phyloP scores from a whole-genome alignment of 2,888 invertebrate species.

The Aromia moschata region DNA sequence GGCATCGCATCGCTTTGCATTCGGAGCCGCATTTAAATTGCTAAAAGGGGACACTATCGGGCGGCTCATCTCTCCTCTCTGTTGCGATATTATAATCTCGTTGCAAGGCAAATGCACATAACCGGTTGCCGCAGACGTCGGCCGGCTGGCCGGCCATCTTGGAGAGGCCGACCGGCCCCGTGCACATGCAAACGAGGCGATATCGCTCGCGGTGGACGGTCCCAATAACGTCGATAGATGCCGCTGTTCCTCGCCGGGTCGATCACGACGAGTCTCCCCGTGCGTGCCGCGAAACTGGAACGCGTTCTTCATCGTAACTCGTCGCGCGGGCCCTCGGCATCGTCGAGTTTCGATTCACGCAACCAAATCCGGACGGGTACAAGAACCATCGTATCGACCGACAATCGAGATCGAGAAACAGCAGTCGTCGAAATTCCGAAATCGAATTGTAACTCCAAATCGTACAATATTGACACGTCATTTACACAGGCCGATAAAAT shows the following conservation, averaged over 20 bases:
- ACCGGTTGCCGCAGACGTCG: constrained; percentile 61
- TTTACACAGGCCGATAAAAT: no score
- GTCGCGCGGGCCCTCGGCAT: no score
- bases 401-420: no score
- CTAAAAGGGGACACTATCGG: constrained; percentile 64
- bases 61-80: constrained; percentile 58
- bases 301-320: no score
- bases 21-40: constrained; percentile 64
- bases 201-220: constrained; percentile 22
- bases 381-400: no score
- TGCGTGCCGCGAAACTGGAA: not conserved
- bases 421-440: no score
- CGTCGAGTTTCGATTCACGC: no score
- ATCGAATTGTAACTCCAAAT: no score
- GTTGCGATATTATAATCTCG: constrained; percentile 62
- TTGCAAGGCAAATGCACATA: constrained; percentile 63
- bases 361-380: no score
- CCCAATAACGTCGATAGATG: constrained; percentile 8
- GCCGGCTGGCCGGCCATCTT: constrained; percentile 60
- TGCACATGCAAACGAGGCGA: constrained; percentile 53
- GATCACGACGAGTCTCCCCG: constrained; percentile 3
- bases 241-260: not conserved
- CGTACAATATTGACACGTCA: no score
- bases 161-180: constrained; percentile 39
- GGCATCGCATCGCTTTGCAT: constrained; percentile 60